A percentile compares a stretch with the other conserved stretches of the same genome.
Conservation (phyloP, 2,113 vertebrate species). For the Dendrocopos noguchii region DNA sequence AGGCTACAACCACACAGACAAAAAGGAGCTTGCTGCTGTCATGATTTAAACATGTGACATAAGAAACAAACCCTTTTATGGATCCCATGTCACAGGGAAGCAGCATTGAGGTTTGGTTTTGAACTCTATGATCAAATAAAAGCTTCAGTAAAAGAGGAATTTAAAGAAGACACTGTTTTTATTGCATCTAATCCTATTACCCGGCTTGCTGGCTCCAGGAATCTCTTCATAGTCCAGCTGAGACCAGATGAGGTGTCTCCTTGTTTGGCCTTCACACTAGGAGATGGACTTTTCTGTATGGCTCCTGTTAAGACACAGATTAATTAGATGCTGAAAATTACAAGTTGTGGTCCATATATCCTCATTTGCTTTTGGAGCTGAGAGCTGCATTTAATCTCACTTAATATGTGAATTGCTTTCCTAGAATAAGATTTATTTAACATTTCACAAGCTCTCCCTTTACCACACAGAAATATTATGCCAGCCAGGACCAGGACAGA, state of each 20-base stretch:
- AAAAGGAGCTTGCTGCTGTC: not conserved
- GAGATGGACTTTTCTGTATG: conserved; percentile 83
- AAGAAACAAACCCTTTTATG: not conserved
- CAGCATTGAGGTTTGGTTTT: not conserved
- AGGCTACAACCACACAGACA: not conserved
- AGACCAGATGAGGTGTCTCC: conserved; percentile 76
- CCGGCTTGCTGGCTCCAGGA: conserved; percentile 83
- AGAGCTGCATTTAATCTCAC: not conserved
- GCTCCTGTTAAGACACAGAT: conserved; percentile 74
- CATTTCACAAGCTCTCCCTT: not conserved
- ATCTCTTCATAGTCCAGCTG: conserved; percentile 86
- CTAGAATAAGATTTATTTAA: not conserved
- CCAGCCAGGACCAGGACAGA: not conserved
- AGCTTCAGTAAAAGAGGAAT: not conserved
- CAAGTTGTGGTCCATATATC: not conserved
- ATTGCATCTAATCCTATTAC: conserved; percentile 58
- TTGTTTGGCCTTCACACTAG: conserved; percentile 81
- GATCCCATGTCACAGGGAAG: not conserved
- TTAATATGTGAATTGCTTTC: not conserved
- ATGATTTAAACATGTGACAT: accelerated
- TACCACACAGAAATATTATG: accelerated
- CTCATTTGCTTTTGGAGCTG: not conserved
- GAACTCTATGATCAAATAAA: not conserved
- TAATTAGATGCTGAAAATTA: not conserved
- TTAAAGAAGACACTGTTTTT: not conserved